Percentiles rank a stretch among this genome's conserved stretches.
These are phyloP conservation scores for Bos taurus DNA, from an alignment of 2,113 vertebrate genomes.

Conservation along the genomic window ARS-UCD2.0 NC_037337.1:44876001-44876500, in stretches of 20 bases:
- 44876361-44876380: not conserved
- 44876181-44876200: not conserved
- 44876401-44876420: not conserved
- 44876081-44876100: not conserved
- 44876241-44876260: not conserved
- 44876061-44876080: not conserved
- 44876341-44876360: not conserved
- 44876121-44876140: not conserved
- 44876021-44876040: not conserved
- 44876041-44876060: not conserved
- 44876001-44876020: not conserved
- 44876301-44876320: not conserved
- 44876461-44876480: not conserved
- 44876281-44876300: not conserved
- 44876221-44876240: not conserved
- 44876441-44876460: not conserved
- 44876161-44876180: not conserved
- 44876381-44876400: not conserved
- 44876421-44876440: not conserved
- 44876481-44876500: not conserved
- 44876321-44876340: not conserved
- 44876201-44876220: not conserved
- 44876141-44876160: not conserved
- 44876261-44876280: not conserved
- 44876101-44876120: not conserved